These are phyloP conservation scores for Eristalinus aeneus DNA, from an alignment of 2,888 invertebrate genomes.

Conservation along the genomic window DNA sequence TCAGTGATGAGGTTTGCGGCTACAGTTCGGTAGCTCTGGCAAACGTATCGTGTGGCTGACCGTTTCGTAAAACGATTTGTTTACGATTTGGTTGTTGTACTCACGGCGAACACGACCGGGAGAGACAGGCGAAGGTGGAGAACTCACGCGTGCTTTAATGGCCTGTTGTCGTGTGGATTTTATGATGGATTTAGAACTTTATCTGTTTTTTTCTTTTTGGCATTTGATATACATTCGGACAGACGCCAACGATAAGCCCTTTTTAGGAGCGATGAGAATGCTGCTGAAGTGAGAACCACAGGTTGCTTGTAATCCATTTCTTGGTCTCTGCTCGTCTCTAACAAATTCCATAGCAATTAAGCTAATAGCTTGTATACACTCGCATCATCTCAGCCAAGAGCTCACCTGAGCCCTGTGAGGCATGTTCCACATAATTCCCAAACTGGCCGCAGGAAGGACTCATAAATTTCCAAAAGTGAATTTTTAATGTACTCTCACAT, in stretches of 20 bases:
- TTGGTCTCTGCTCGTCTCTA: not conserved
- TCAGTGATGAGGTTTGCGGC: conserved; percentile 51
- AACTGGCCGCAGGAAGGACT: conserved; percentile 54
- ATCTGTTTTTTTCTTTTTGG: not conserved
- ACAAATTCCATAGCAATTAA: conserved; percentile 58
- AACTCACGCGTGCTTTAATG: not conserved
- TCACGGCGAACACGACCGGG: not conserved
- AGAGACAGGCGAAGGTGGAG: not conserved
- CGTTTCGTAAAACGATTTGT: conserved; percentile 51
- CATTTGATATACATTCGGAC: not conserved
- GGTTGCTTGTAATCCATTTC: not conserved
- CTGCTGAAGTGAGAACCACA: not conserved
- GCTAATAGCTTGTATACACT: conserved; percentile 45
- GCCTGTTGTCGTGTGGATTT: not conserved
- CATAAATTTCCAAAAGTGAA: conserved; percentile 65
- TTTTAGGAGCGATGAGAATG: not conserved
- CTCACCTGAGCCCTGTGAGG: not conserved
- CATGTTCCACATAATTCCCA: not conserved
- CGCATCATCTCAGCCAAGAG: not conserved
- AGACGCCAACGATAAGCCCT: not conserved
- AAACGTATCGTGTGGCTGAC: conserved; percentile 51
- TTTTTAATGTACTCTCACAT: conserved; percentile 68
- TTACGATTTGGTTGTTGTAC: not conserved
- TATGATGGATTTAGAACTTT: not conserved
- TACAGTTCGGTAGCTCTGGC: conserved; percentile 17